Conservation (phyloP, 1,140 invertebrate species). For the Marisa cornuarietis region DNA sequence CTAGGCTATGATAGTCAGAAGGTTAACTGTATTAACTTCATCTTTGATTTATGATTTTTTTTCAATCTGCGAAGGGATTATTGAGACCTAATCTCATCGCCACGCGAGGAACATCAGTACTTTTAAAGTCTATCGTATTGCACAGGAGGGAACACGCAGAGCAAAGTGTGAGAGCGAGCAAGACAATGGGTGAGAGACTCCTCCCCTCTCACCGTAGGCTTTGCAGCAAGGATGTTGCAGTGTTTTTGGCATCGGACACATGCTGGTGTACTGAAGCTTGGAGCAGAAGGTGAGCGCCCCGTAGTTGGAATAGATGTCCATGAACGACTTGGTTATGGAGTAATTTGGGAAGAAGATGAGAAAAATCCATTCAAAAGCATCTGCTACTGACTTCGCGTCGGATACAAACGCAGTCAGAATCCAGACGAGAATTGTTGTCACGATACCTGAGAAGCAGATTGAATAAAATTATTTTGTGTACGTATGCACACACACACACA, state of each 20-base stretch:
- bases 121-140: too few species aligned
- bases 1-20: too few species aligned
- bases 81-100: too few species aligned
- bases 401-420: slow-evolving; percentile 50
- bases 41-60: too few species aligned
- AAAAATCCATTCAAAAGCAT: slow-evolving; percentile 55
- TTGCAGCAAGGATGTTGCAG: neutral
- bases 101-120: too few species aligned
- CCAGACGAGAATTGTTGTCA: slow-evolving; percentile 46
- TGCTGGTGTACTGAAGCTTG: neutral
- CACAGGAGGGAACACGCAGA: too few species aligned
- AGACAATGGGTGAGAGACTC: too few species aligned
- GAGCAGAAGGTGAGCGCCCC: slow-evolving; percentile 32
- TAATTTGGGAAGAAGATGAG: slow-evolving; percentile 61
- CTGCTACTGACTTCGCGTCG: slow-evolving; percentile 41
- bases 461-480: neutral
- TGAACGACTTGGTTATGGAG: slow-evolving; percentile 50
- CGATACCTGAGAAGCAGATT: slow-evolving; percentile 42
- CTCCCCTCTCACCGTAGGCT: neutral
- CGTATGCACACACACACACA: too few species aligned
- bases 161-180: too few species aligned
- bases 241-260: neutral
- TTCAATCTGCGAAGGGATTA: too few species aligned
- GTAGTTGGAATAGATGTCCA: slow-evolving; percentile 65
- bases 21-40: too few species aligned